Percentiles rank a stretch among this genome's conserved stretches.
Evolutionary conservation across 2,797 vertebrate species (phyloP).

Genomic region (Balearica regulorum): DNA sequence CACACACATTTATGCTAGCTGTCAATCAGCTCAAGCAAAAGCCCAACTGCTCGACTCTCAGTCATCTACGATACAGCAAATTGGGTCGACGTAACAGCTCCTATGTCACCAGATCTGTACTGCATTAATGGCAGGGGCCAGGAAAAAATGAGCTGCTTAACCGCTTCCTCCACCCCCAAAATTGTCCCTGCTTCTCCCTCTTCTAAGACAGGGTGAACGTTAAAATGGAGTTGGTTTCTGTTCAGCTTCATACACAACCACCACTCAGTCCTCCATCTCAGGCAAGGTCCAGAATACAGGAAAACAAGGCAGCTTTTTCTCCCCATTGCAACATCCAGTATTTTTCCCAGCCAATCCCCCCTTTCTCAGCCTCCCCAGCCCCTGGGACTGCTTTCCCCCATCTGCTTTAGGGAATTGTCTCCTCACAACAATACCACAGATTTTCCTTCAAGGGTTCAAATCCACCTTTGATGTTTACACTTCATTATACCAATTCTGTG

Average conservation of each 20-base stretch:
- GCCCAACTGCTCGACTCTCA: not conserved
- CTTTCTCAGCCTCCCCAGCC: not conserved
- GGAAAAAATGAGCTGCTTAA: not conserved
- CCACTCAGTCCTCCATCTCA: not conserved
- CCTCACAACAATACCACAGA: not conserved
- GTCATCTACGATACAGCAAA: not conserved
- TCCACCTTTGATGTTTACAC: not conserved
- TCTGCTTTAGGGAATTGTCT: not conserved
- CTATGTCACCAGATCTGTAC: not conserved
- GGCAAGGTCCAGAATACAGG: not conserved
- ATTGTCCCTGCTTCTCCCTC: not conserved
- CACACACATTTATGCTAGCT: not conserved
- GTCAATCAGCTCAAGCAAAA: not conserved
- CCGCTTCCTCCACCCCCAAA: not conserved
- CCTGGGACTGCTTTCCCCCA: not conserved
- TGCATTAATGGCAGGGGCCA: not conserved
- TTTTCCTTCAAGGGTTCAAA: not conserved
- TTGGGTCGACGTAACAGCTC: accelerated
- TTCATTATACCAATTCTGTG: not conserved
- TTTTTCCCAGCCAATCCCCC: not conserved
- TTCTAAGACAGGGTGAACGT: not conserved
- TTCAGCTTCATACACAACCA: not conserved
- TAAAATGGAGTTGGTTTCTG: not conserved
- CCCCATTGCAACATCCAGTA: not conserved
- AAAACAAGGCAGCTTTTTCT: not conserved